Evolutionary conservation across 2,797 vertebrate genomes (phyloP).

Genomic region (Poeciliopsis gracilis): DNA sequence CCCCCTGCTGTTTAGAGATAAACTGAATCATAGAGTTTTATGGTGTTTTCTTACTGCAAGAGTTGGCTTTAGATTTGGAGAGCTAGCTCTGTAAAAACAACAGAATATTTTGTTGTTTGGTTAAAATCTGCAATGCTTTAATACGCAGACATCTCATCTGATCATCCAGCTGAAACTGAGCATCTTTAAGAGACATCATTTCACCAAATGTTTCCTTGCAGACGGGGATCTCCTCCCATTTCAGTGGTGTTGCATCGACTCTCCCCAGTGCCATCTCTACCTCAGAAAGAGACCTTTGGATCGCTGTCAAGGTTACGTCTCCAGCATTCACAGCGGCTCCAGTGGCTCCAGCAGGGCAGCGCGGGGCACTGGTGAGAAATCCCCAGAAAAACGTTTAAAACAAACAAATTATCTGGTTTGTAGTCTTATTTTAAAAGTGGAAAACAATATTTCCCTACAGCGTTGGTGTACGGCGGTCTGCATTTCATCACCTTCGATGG

Average conservation of each 20-base stretch:
- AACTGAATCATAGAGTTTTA: background rate
- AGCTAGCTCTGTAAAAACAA: background rate
- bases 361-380: conserved; percentile 78
- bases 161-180: background rate
- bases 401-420: background rate
- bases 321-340: conserved; percentile 52
- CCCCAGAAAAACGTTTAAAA: background rate
- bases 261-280: conserved; percentile 80
- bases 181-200: background rate
- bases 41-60: background rate
- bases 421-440: background rate
- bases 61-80: background rate
- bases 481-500: conserved; percentile 86
- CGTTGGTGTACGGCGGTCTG: conserved; percentile 82
- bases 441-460: conserved; percentile 53
- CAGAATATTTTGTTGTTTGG: background rate
- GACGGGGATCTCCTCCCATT: conserved; percentile 85
- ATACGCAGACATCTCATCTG: background rate
- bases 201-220: conserved; percentile 41
- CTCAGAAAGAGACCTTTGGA: conserved; percentile 81
- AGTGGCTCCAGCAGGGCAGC: conserved; percentile 54
- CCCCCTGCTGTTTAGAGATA: background rate
- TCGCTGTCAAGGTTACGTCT: conserved; percentile 80
- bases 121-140: background rate
- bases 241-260: conserved; percentile 84